Percentiles rank a stretch among this genome's conserved stretches.
phyloP scores from a whole-genome alignment of 1,140 invertebrate genomes.

The Drosophila biarmipes region DNA sequence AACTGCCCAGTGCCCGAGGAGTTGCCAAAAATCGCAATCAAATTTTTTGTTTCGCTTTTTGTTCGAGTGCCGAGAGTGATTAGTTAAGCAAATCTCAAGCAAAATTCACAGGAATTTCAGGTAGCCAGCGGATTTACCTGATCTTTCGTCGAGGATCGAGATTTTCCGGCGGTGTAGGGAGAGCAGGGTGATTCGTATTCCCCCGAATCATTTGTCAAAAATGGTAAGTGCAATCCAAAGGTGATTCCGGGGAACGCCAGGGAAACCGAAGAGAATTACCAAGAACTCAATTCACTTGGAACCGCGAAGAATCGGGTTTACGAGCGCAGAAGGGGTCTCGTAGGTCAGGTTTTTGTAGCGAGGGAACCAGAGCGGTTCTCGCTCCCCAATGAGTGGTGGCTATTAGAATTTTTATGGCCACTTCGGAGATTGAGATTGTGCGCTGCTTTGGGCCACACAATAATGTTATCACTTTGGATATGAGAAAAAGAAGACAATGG shows the following conservation, averaged over 20 bases:
- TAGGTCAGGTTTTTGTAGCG: constrained; percentile 29
- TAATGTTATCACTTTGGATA: constrained; percentile 22
- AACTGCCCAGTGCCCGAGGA: constrained; percentile 14
- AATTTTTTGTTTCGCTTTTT: constrained; percentile 45
- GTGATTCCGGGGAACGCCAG: constrained; percentile 28
- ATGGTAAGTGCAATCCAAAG: constrained; percentile 35
- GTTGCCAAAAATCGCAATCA: constrained; percentile 28
- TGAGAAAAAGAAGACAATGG: constrained; percentile 11
- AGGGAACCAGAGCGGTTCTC: constrained; percentile 37
- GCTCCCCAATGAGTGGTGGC: not conserved
- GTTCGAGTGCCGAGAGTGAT: constrained; percentile 42
- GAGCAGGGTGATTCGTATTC: constrained; percentile 34
- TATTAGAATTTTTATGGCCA: constrained; percentile 21
- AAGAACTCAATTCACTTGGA: constrained; percentile 26
- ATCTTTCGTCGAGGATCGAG: not conserved
- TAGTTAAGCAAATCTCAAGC: not conserved
- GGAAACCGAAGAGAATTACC: not conserved
- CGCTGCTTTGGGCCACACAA: constrained; percentile 7
- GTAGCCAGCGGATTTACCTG: constrained; percentile 12
- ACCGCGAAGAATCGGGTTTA: constrained; percentile 25
- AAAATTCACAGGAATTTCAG: constrained; percentile 29
- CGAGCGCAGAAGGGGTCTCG: constrained; percentile 16
- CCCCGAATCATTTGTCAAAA: constrained; percentile 30
- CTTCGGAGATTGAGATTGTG: constrained; percentile 1
- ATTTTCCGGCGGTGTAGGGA: constrained; percentile 1